phyloP scores from a whole-genome alignment of 2,888 invertebrate genomes.

The Sclerodermus sp. region DNA sequence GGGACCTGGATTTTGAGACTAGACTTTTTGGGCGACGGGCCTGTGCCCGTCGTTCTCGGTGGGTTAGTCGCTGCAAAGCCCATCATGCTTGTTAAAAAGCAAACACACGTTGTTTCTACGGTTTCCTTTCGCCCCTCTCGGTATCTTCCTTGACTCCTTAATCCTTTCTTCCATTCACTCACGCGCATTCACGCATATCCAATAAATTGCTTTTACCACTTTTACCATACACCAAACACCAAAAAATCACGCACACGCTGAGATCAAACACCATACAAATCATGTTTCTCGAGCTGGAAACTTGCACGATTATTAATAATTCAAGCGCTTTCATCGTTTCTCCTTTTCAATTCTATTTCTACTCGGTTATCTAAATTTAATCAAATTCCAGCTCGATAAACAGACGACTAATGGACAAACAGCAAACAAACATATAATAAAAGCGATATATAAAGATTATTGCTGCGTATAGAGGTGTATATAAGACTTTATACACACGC shows the following conservation, averaged over 20 bases:
- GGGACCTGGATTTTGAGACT: conserved; percentile 32
- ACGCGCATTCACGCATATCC: conserved; percentile 8
- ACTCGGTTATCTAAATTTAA: background rate
- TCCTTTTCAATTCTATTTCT: no score
- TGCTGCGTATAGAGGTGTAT: conserved; percentile 18
- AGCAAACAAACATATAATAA: conserved; percentile 37
- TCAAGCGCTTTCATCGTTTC: no score
- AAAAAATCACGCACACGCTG: conserved; percentile 29
- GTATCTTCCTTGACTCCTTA: background rate
- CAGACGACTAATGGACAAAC: conserved; percentile 28
- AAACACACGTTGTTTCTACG: conserved; percentile 47
- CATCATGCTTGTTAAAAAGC: conserved; percentile 55
- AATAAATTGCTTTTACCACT: background rate
- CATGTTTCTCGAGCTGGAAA: background rate
- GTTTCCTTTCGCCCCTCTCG: conserved; percentile 11
- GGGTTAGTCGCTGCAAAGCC: conserved; percentile 58
- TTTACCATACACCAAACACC: conserved; percentile 1
- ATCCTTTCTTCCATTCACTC: background rate
- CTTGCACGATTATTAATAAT: no score
- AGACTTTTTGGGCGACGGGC: conserved; percentile 21
- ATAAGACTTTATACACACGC: conserved; percentile 26
- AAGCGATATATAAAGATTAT: conserved; percentile 36
- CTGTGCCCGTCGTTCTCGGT: conserved; percentile 32
- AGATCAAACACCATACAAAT: conserved; percentile 3
- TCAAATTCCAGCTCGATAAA: conserved; percentile 20